phyloP scores from a whole-genome alignment of 1,140 invertebrate species.

The Zeugodacus cucurbitae region DNA sequence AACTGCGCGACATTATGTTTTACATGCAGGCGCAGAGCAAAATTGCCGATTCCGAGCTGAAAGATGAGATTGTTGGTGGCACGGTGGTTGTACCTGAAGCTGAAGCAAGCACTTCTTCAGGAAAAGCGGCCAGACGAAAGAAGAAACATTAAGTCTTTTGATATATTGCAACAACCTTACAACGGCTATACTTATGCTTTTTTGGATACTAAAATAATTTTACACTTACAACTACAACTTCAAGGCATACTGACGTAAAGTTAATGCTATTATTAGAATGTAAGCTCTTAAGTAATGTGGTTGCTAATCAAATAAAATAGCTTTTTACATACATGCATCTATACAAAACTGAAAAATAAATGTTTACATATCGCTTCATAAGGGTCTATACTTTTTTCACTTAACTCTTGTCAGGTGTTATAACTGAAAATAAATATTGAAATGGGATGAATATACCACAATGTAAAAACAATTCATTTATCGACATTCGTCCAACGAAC shows the following conservation, averaged over 20 bases:
- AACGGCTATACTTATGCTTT: neutral
- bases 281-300: neutral
- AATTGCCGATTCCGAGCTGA: conserved; percentile 72
- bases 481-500: too few species aligned
- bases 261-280: neutral
- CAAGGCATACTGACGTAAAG: neutral
- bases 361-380: neutral
- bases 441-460: too few species aligned
- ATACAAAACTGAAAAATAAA: neutral
- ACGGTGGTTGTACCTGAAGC: conserved; percentile 72
- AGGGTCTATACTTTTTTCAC: too few species aligned
- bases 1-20: conserved; percentile 96
- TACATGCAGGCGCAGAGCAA: conserved; percentile 84
- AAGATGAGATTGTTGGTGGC: conserved; percentile 78
- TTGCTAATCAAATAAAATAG: neutral
- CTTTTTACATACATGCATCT: neutral
- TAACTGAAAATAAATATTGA: too few species aligned
- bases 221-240: neutral
- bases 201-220: neutral
- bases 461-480: too few species aligned
- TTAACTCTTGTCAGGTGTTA: too few species aligned
- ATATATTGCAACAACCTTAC: neutral
- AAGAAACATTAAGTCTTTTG: conserved; percentile 49
- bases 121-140: conserved; percentile 54
- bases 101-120: conserved; percentile 47